phyloP scores from a whole-genome alignment of 1,140 invertebrate genomes.

The Drosophila sucinea region DNA sequence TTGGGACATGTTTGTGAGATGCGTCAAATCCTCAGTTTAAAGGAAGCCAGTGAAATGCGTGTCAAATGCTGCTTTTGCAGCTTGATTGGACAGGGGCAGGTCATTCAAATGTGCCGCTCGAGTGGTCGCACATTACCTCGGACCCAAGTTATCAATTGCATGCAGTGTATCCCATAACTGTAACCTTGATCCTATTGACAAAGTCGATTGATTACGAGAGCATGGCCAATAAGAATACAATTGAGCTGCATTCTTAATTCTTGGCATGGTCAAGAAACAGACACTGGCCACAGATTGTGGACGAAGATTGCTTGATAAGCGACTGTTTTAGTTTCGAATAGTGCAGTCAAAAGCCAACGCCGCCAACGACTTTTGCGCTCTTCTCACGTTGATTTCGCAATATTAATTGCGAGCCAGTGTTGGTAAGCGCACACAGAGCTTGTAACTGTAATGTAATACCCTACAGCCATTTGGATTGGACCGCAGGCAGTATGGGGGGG shows the following conservation, averaged over 20 bases:
- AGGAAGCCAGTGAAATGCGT: conserved; percentile 70
- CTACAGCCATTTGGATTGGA: conserved; percentile 41
- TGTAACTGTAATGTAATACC: conserved; percentile 61
- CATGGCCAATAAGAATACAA: conserved; percentile 36
- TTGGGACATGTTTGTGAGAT: conserved; percentile 46
- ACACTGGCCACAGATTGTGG: conserved; percentile 51
- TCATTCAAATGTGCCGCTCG: conserved; percentile 43
- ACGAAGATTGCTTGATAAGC: conserved; percentile 67
- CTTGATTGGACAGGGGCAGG: conserved; percentile 40
- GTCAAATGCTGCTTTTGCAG: conserved; percentile 40
- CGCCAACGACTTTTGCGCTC: conserved; percentile 13
- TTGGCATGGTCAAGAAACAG: conserved; percentile 17
- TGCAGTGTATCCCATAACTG: conserved; percentile 2
- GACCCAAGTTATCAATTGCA: conserved; percentile 27
- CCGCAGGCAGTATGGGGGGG: conserved; percentile 32
- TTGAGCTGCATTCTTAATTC: conserved; percentile 13
- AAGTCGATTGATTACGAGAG: conserved; percentile 43
- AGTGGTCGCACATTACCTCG: conserved; percentile 46
- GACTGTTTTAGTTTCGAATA: conserved; percentile 21
- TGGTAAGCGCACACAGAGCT: conserved; percentile 56
- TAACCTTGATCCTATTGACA: conserved; percentile 52
- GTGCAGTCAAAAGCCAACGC: conserved; percentile 52
- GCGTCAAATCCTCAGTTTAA: conserved; percentile 62
- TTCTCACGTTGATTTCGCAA: conserved; percentile 62
- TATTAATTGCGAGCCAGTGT: conserved; percentile 50